These are phyloP conservation scores for Numida meleagris DNA, from an alignment of 2,113 vertebrate species.

Conservation along the genomic window DNA sequence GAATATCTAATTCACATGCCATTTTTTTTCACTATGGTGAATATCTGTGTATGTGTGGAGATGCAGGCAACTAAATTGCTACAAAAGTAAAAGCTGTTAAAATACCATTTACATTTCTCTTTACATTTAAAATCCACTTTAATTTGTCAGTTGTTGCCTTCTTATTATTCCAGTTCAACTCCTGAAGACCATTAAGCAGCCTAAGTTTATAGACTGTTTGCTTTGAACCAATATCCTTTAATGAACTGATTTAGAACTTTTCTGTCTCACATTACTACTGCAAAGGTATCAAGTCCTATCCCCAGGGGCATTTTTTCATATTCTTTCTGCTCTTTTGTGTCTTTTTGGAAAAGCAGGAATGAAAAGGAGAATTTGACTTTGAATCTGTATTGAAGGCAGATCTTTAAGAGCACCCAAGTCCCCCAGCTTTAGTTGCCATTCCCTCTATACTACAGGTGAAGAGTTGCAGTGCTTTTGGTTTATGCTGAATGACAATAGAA, in stretches of 20 bases:
- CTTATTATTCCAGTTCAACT: neutral
- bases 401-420: neutral
- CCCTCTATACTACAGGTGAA: neutral
- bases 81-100: neutral
- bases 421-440: neutral
- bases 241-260: neutral
- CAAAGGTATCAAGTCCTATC: neutral
- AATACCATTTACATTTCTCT: neutral
- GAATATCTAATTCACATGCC: neutral
- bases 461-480: neutral
- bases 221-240: neutral
- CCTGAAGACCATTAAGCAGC: neutral
- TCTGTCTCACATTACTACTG: neutral
- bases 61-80: neutral
- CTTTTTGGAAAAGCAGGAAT: neutral
- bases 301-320: neutral
- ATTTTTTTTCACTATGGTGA: neutral
- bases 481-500: neutral
- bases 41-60: neutral
- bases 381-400: neutral
- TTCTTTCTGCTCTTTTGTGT: neutral
- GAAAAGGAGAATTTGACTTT: neutral
- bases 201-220: neutral
- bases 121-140: neutral
- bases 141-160: neutral